Conservation (phyloP, 2,113 vertebrate genomes). For the Boulengeromyrus knoepffleri region DNA sequence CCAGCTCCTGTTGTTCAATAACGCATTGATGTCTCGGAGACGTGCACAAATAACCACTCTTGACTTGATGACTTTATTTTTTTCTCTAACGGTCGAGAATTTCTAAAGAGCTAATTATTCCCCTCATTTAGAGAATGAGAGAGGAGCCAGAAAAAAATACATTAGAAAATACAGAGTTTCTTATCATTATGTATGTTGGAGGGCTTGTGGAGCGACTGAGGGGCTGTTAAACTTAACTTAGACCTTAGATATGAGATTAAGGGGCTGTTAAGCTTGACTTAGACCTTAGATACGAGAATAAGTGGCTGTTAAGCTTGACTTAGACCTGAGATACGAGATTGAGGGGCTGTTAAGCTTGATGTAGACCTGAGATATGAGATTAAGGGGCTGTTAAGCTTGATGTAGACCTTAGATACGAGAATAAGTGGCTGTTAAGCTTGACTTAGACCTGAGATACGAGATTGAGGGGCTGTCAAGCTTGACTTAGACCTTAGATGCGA, state of each 20-base stretch:
- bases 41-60: neutral
- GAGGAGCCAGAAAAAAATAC: neutral
- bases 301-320: neutral
- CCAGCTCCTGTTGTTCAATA: neutral
- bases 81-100: neutral
- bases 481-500: neutral
- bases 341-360: neutral
- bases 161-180: neutral
- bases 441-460: neutral
- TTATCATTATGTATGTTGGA: neutral
- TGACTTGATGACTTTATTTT: neutral
- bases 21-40: neutral
- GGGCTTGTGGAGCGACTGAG: neutral
- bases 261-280: neutral
- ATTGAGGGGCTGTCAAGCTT: neutral
- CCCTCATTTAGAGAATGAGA: neutral
- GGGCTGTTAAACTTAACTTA: neutral
- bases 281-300: neutral
- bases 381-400: neutral
- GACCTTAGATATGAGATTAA: neutral
- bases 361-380: no score
- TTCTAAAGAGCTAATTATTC: neutral
- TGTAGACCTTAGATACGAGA: neutral
- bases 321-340: neutral
- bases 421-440: neutral